Conservation (phyloP, 2,113 vertebrate genomes). For the Stictonetta naevosa region DNA sequence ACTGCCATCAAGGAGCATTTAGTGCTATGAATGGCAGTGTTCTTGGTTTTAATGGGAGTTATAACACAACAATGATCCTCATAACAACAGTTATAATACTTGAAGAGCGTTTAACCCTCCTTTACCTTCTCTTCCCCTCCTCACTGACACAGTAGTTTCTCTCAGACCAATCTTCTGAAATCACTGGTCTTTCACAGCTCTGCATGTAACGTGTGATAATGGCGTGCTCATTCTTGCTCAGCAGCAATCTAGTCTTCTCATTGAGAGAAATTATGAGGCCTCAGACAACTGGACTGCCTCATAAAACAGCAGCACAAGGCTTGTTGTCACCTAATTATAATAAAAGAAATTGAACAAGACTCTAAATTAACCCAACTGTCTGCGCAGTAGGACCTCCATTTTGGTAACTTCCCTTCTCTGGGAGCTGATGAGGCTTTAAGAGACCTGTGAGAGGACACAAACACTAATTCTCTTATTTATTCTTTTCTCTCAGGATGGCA, state of each 20-base stretch:
- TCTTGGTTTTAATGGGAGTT: not conserved
- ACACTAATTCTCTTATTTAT: not conserved
- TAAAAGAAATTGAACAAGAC: constrained; percentile 30
- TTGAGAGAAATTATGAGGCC: constrained; percentile 30
- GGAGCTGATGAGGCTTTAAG: not conserved
- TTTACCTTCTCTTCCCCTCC: not conserved
- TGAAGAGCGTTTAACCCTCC: constrained; percentile 15
- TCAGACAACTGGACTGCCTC: not conserved
- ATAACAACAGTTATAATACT: constrained; percentile 2
- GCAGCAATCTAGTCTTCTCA: not conserved
- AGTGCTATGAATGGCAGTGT: not conserved
- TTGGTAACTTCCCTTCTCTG: not conserved
- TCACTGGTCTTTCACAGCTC: not conserved
- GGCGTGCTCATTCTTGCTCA: not conserved
- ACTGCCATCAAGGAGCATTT: not conserved
- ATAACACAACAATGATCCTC: not conserved
- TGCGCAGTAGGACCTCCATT: not conserved
- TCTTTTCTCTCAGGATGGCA: constrained; percentile 86
- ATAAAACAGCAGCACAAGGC: not conserved
- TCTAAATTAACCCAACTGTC: constrained; percentile 18
- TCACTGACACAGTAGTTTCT: not conserved
- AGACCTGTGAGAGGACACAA: not conserved
- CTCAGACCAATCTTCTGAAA: not conserved
- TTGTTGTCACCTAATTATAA: constrained; percentile 40
- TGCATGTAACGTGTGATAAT: not conserved